Conservation (phyloP, 2,888 invertebrate species). For the Hypomecis punctinalis region DNA sequence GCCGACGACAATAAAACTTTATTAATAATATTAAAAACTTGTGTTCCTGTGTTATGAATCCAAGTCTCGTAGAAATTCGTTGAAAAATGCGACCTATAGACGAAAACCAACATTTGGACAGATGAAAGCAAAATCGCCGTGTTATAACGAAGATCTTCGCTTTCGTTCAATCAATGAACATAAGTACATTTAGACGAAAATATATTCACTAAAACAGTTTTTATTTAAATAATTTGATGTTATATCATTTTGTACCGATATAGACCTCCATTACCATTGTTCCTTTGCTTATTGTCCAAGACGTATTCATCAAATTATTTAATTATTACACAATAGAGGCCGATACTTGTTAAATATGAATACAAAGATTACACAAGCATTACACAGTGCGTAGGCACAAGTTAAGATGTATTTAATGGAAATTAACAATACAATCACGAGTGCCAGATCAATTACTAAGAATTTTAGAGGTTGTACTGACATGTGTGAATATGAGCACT, state of each 20-base stretch:
- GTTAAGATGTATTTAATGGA: not conserved
- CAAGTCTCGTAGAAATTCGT: too few relatives aligned
- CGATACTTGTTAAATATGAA: not conserved
- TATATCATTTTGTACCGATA: not conserved
- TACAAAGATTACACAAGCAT: not conserved
- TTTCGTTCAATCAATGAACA: too few relatives aligned
- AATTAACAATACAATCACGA: constrained; percentile 10
- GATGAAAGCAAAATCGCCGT: too few relatives aligned
- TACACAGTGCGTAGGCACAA: not conserved
- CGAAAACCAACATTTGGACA: too few relatives aligned
- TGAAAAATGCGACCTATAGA: too few relatives aligned
- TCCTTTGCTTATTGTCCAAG: not conserved
- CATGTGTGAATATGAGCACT: constrained; percentile 17
- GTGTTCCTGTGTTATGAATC: too few relatives aligned
- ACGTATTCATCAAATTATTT: constrained; percentile 4
- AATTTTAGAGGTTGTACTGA: not conserved
- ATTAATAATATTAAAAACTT: too few relatives aligned
- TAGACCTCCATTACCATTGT: not conserved
- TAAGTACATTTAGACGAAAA: not conserved
- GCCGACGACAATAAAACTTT: too few relatives aligned
- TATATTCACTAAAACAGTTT: too few relatives aligned
- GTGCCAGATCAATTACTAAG: not conserved
- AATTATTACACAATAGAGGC: not conserved
- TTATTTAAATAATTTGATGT: not conserved
- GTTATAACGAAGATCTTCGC: too few relatives aligned